Conservation (phyloP, 2,888 invertebrate genomes). For the Netelia melanura region DNA sequence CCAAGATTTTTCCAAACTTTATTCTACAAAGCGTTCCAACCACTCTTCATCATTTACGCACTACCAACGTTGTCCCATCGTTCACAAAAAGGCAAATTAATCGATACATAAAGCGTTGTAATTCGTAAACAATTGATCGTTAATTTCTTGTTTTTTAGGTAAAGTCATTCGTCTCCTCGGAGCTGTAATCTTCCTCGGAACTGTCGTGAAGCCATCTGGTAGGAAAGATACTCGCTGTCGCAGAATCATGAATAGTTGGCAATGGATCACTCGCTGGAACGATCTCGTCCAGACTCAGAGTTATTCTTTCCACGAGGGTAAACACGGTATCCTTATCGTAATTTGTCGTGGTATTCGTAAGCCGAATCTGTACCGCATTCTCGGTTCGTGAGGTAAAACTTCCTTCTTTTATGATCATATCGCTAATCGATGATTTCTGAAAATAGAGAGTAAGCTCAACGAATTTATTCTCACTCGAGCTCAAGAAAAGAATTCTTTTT, state of each 20-base stretch:
- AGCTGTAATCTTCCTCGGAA: conserved; percentile 34
- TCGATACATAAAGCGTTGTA: neutral
- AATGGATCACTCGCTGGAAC: conserved; percentile 53
- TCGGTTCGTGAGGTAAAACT: conserved; percentile 38
- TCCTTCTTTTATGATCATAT: conserved; percentile 13
- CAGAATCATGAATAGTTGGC: conserved; percentile 43
- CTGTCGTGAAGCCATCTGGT: conserved; percentile 47
- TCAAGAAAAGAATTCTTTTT: neutral
- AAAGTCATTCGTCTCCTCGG: neutral
- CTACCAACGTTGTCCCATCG: neutral
- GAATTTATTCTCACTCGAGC: neutral
- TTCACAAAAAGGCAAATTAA: neutral
- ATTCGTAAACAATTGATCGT: neutral
- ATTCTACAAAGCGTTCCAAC: neutral
- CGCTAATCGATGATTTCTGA: conserved; percentile 42
- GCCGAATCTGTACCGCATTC: neutral
- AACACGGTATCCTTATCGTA: neutral
- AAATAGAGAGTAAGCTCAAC: neutral
- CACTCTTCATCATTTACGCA: neutral
- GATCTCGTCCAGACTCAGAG: conserved; percentile 55
- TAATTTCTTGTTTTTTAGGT: neutral
- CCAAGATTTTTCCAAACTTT: no score
- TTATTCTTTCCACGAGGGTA: conserved; percentile 49
- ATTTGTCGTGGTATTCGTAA: neutral
- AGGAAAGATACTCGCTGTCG: conserved; percentile 48